Percentiles rank a stretch among this genome's conserved stretches.
phyloP scores from a whole-genome alignment of 2,113 vertebrate species.

The Hemiscyllium ocellatum region DNA sequence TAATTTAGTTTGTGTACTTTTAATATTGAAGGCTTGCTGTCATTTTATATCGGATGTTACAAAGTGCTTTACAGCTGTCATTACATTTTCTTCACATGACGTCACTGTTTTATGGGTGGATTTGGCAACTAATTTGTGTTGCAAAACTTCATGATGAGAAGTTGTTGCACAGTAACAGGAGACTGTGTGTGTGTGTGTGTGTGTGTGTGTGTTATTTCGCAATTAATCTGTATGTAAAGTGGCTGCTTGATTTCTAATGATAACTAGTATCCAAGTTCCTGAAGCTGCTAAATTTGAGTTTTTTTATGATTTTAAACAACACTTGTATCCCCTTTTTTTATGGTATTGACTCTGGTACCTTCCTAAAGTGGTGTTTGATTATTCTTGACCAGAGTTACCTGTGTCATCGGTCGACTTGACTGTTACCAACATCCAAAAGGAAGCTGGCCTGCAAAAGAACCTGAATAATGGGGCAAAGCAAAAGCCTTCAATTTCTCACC shows the following conservation, averaged over 20 bases:
- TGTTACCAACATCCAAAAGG: constrained; percentile 44
- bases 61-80: neutral
- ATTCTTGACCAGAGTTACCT: constrained; percentile 57
- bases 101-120: neutral
- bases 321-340: neutral
- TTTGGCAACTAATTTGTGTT: neutral
- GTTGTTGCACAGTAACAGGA: neutral
- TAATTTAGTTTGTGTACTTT: neutral
- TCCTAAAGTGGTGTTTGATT: neutral
- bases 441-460: constrained; percentile 61
- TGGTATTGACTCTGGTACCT: neutral
- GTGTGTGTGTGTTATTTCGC: too few relatives aligned
- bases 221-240: neutral
- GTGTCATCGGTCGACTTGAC: constrained; percentile 50
- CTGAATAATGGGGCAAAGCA: constrained; percentile 75
- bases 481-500: constrained; percentile 78
- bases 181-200: too few relatives aligned
- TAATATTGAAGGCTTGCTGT: neutral
- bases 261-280: neutral
- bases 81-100: neutral
- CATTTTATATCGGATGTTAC: neutral
- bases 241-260: neutral
- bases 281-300: neutral
- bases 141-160: neutral
- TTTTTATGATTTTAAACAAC: neutral